Percentiles rank a stretch among this genome's conserved stretches.
phyloP scores from a whole-genome alignment of 2,888 invertebrate species.

The Diarsia rubi region DNA sequence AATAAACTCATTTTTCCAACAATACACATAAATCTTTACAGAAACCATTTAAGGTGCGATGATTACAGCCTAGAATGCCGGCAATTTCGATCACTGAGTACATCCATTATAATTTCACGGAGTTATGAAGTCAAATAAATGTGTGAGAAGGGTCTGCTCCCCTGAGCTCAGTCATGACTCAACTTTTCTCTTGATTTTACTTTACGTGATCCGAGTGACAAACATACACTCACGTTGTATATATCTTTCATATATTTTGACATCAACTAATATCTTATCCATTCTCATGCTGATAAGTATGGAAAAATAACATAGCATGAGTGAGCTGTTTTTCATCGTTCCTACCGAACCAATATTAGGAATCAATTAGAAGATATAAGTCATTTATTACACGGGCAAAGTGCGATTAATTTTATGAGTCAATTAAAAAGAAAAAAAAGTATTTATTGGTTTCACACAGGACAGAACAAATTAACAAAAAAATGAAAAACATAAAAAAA shows the following conservation, averaged over 20 bases:
- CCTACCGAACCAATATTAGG: slow-evolving; percentile 34
- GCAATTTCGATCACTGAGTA: slow-evolving; percentile 35
- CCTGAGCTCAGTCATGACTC: slow-evolving; percentile 51
- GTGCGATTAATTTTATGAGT: slow-evolving; percentile 5
- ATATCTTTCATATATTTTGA: slow-evolving; percentile 44
- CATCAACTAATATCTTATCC: slow-evolving; percentile 51
- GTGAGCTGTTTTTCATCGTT: slow-evolving; percentile 21
- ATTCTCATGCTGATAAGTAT: slow-evolving; percentile 34
- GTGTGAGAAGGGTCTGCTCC: slow-evolving; percentile 54
- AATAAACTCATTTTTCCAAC: slow-evolving; percentile 30
- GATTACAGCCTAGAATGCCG: slow-evolving; percentile 18
- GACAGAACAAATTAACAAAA: too few relatives aligned
- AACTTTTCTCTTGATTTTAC: slow-evolving; percentile 49
- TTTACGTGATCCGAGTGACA: slow-evolving; percentile 50
- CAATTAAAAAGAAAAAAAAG: too few relatives aligned
- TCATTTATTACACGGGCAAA: slow-evolving; percentile 16
- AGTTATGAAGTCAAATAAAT: slow-evolving; percentile 59
- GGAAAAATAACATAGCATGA: slow-evolving; percentile 43
- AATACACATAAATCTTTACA: slow-evolving; percentile 39
- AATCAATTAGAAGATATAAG: slow-evolving; percentile 42
- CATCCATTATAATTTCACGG: slow-evolving; percentile 52
- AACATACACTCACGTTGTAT: slow-evolving; percentile 28
- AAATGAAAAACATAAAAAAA: slow-evolving; percentile 11
- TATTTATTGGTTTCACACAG: too few relatives aligned
- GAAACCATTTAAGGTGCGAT: slow-evolving; percentile 25